These are phyloP conservation scores for Drosophila borborema DNA, from an alignment of 2,888 invertebrate species.

Conservation along the genomic window DNA sequence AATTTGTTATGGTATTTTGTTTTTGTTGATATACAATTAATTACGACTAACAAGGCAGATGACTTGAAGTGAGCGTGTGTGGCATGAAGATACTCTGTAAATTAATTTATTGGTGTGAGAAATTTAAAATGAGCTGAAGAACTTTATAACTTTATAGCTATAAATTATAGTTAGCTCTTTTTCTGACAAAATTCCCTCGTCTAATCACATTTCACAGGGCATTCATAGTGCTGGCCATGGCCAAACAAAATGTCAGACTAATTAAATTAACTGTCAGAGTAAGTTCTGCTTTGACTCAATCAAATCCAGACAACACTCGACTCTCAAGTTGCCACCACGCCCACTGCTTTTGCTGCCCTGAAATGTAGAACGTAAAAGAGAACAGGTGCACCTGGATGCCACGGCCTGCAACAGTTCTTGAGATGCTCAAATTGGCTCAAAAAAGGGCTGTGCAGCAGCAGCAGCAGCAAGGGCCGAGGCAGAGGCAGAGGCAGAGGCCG, in stretches of 20 bases:
- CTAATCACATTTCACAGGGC: background rate
- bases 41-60: conserved; percentile 33
- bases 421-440: conserved; percentile 32
- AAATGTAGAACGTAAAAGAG: background rate
- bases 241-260: conserved; percentile 40
- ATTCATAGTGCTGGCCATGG: conserved; percentile 22
- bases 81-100: background rate
- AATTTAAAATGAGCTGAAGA: no score
- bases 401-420: conserved; percentile 43
- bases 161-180: no score
- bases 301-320: conserved; percentile 36
- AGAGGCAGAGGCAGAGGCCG: background rate
- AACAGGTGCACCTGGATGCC: conserved; percentile 14
- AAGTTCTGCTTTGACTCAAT: conserved; percentile 49
- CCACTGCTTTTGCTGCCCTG: background rate
- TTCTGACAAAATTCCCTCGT: no score
- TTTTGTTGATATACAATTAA: conserved; percentile 46
- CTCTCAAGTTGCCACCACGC: conserved; percentile 11
- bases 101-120: no score
- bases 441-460: background rate
- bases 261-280: conserved; percentile 60
- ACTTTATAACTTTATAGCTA: no score
- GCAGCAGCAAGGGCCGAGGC: background rate
- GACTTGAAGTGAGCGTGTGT: background rate
- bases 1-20: conserved; percentile 35